Percentiles rank a stretch among this genome's conserved stretches.
Evolutionary conservation across 92 coral and sea anemone species (phyloP).

Genomic region (Muricea muricata): DNA sequence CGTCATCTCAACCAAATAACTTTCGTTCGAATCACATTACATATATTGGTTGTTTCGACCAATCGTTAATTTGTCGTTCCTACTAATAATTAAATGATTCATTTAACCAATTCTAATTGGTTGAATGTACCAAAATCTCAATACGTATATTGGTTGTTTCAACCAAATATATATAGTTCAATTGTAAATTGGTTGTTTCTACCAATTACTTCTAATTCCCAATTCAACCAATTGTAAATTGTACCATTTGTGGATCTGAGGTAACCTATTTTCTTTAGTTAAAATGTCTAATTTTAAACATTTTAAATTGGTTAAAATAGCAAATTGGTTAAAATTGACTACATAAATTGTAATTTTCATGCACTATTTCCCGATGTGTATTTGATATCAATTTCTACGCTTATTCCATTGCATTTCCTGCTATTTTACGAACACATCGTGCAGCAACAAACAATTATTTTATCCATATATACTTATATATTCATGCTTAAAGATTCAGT

Average conservation of each 20-base stretch:
- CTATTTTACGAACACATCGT: too few relatives aligned
- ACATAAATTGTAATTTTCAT: background rate
- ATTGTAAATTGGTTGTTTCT: background rate
- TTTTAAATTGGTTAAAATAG: background rate
- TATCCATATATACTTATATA: too few relatives aligned
- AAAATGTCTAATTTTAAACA: background rate
- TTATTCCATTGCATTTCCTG: too few relatives aligned
- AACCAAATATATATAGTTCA: conserved; percentile 2
- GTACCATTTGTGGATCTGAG: background rate
- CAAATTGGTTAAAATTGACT: background rate
- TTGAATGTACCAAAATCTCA: conserved; percentile 6
- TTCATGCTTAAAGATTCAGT: too few relatives aligned
- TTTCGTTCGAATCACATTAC: background rate
- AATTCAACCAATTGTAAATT: conserved; percentile 10
- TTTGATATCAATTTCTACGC: background rate
- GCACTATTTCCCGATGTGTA: background rate
- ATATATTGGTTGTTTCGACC: background rate
- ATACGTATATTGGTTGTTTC: background rate
- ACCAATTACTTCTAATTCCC: background rate
- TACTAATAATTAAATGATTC: background rate
- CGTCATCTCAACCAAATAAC: background rate
- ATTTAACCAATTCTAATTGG: background rate
- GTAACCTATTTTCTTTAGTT: conserved; percentile 2
- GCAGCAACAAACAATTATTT: background rate
- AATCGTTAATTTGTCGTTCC: background rate